Evolutionary conservation across 2,888 invertebrate genomes (phyloP).

Genomic region (Acleris laterana): DNA sequence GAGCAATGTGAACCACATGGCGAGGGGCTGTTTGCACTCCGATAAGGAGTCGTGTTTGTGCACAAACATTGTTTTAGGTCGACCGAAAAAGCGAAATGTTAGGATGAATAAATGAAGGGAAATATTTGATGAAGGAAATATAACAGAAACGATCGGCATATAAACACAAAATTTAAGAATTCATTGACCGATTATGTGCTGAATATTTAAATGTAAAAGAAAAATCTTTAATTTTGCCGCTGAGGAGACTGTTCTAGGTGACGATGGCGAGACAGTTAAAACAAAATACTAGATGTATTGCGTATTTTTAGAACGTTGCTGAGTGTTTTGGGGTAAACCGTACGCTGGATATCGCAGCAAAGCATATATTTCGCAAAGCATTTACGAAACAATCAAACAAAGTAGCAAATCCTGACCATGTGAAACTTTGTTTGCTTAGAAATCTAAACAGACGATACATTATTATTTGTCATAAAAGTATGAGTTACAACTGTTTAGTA

Average conservation of each 20-base stretch:
- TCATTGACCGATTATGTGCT: too few species aligned
- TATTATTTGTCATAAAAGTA: not conserved
- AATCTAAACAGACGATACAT: not conserved
- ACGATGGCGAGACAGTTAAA: too few species aligned
- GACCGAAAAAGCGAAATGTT: not conserved
- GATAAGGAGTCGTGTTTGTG: conserved; percentile 18
- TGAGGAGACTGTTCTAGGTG: too few species aligned
- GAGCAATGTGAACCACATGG: conserved; percentile 25
- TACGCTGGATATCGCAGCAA: not conserved
- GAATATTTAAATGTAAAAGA: too few species aligned
- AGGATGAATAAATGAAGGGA: not conserved
- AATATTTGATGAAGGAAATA: too few species aligned
- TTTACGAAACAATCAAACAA: not conserved
- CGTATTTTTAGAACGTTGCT: not conserved
- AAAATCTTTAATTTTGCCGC: too few species aligned
- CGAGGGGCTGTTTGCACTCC: conserved; percentile 18
- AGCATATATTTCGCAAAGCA: not conserved
- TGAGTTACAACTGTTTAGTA: not conserved
- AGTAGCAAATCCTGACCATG: not conserved
- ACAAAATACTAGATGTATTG: too few species aligned
- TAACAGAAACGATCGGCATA: too few species aligned
- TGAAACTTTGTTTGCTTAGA: not conserved
- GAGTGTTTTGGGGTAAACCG: not conserved
- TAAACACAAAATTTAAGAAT: too few species aligned
- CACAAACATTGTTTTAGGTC: conserved; percentile 7